Percentiles rank a stretch among this genome's conserved stretches.
Evolutionary conservation across 2,888 invertebrate genomes (phyloP).

Genomic region (Eupithecia insigniata): DNA sequence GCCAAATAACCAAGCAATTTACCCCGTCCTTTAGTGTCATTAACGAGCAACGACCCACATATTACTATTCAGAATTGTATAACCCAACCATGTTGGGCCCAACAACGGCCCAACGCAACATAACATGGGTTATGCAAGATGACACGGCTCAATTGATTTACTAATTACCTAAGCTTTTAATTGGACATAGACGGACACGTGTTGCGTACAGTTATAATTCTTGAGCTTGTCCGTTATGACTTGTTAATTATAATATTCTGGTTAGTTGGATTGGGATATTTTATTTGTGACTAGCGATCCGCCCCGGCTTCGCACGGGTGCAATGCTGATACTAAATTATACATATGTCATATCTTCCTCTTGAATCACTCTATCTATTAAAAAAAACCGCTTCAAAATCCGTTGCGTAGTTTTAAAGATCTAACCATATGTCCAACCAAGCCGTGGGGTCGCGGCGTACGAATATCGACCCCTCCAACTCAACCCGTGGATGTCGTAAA

Average conservation of each 20-base stretch:
- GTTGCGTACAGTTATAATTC: conserved; percentile 29
- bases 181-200: conserved; percentile 24
- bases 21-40: conserved; percentile 38
- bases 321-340: too few relatives aligned
- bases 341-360: too few relatives aligned
- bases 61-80: conserved; percentile 50
- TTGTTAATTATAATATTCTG: not conserved
- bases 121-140: conserved; percentile 29
- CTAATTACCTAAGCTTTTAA: conserved; percentile 36
- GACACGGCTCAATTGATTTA: conserved; percentile 32
- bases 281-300: too few relatives aligned
- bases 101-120: conserved; percentile 9
- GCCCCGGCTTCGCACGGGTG: too few relatives aligned
- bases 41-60: conserved; percentile 43
- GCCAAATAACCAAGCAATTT: not conserved
- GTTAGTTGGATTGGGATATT: not conserved
- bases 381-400: too few relatives aligned
- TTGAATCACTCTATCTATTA: too few relatives aligned
- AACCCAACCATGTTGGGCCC: conserved; percentile 42
- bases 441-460: too few relatives aligned
- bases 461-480: too few relatives aligned
- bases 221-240: conserved; percentile 10
- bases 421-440: too few relatives aligned
- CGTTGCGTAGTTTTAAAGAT: too few relatives aligned
- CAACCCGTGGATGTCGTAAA: too few relatives aligned